Evolutionary conservation across 2,797 vertebrate genomes (phyloP).

Genomic region (Macropodus opercularis): DNA sequence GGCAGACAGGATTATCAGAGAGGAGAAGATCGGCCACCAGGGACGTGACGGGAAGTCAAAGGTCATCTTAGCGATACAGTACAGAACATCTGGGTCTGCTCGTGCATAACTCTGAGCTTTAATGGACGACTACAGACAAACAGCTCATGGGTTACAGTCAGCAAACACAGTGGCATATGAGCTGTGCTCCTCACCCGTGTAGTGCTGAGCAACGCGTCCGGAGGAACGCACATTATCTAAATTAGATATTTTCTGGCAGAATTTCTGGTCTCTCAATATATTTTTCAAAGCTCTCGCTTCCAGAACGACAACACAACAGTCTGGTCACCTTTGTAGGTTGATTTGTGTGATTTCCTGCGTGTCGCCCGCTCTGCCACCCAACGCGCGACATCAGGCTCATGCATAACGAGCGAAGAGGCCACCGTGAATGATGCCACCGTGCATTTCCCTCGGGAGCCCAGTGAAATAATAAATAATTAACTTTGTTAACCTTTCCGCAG

Average conservation of each 20-base stretch:
- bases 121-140: not conserved
- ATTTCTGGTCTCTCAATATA: not conserved
- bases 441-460: slow-evolving; percentile 37
- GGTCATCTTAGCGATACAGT: slow-evolving; percentile 10
- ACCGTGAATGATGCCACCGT: slow-evolving; percentile 9
- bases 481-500: slow-evolving; percentile 36
- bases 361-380: not conserved
- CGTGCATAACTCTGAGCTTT: slow-evolving; percentile 34
- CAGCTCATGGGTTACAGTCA: not conserved
- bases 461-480: slow-evolving; percentile 52
- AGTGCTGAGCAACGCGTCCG: not conserved
- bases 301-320: not conserved
- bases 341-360: not conserved
- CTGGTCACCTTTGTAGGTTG: not conserved
- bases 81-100: slow-evolving; percentile 28
- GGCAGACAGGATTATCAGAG: slow-evolving; percentile 12
- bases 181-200: not conserved
- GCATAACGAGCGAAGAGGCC: slow-evolving; percentile 9
- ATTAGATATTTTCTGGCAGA: not conserved
- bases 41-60: slow-evolving; percentile 26
- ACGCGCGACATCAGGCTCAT: slow-evolving; percentile 5
- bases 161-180: too few species aligned
- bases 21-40: slow-evolving; percentile 15
- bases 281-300: not conserved
- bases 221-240: too few species aligned